Base-by-base conservation (phyloP, 2,797 vertebrate species). In the Enteromius paludinosus region DNA sequence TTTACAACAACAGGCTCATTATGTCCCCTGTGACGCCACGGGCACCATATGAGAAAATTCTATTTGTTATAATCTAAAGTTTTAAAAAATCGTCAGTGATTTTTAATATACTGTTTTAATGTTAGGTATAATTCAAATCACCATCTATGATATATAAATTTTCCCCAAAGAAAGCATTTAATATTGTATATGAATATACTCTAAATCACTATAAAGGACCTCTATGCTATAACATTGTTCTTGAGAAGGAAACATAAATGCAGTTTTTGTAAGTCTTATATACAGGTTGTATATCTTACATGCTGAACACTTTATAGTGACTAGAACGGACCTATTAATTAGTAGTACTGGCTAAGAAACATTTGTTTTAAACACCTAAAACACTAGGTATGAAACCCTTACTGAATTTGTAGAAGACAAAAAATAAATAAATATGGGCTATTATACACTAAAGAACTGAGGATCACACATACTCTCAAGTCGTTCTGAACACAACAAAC, bases 1-100 rank as follows among this genome's bases (percentile, higher is more conserved):
- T 83, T 68, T 28, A 70, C 62, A 73, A 62, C 54, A 76, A 61
- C 25, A 56, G 18, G 20, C 72, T 47, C 6, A 49, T 47, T 61
- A 41, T 81, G 41, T 62, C n/a, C 41, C 28, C 41, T 47, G 28
- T 47, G 38, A 41, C 0, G 2, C 3, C 17, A 33, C 56, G 49
- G 23, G 12, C 61, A 69, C 8, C 11, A n/a, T 9, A 45, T 14
- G 18, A 65, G 25, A 68, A 75, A 43, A 68, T 15, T 0, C 0
- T 35, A 8, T 54, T 68, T 76, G n/a, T 64, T 33, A 17, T 66
- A 3, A 43, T 43, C 7, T 74, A 2, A 15, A 41, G 11, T 14
- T 73, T 15, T 54, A 3, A 17, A 28, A 0, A 54, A 20, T n/a
- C 12, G 15, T 3, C 3, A 14, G n/a, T 12, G 11, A 17, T 59